Conservation (phyloP, 2,888 invertebrate genomes). For the Rutpela maculata region DNA sequence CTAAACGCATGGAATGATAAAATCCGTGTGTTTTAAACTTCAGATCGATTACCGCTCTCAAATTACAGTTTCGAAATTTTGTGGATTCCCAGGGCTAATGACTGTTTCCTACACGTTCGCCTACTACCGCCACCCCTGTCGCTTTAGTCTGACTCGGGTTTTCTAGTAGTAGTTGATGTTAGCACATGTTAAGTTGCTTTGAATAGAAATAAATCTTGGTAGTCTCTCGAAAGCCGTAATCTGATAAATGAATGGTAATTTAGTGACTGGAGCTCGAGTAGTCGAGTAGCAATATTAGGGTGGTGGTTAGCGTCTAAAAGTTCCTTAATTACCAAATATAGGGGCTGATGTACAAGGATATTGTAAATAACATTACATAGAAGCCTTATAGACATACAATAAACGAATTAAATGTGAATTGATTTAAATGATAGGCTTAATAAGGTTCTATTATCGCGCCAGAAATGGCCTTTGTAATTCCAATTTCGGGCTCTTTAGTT, state of each 20-base stretch:
- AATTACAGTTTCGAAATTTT: background rate
- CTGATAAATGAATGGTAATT: constrained; percentile 44
- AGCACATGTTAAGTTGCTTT: constrained; percentile 29
- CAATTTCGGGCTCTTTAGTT: constrained; percentile 29
- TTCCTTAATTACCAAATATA: constrained; percentile 66
- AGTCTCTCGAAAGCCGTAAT: constrained; percentile 30
- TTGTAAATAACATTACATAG: constrained; percentile 46
- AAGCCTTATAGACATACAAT: constrained; percentile 22
- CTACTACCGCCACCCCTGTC: background rate
- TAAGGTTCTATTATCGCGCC: constrained; percentile 40
- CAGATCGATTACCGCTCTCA: no score
- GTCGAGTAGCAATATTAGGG: constrained; percentile 26
- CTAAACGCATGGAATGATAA: no score
- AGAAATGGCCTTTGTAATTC: constrained; percentile 36
- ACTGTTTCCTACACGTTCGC: background rate
- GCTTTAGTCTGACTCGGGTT: background rate
- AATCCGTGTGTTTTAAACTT: no score
- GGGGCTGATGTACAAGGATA: constrained; percentile 41
- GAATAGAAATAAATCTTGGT: constrained; percentile 29
- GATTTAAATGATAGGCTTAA: constrained; percentile 47
- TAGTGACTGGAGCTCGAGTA: constrained; percentile 10
- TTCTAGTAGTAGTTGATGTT: constrained; percentile 9
- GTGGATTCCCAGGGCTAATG: background rate
- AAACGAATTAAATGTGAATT: constrained; percentile 45
- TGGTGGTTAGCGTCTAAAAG: constrained; percentile 74